A percentile compares a stretch with the other conserved stretches of the same genome.
phyloP scores from a whole-genome alignment of 2,113 vertebrate genomes.

The Perognathus longimembris region DNA sequence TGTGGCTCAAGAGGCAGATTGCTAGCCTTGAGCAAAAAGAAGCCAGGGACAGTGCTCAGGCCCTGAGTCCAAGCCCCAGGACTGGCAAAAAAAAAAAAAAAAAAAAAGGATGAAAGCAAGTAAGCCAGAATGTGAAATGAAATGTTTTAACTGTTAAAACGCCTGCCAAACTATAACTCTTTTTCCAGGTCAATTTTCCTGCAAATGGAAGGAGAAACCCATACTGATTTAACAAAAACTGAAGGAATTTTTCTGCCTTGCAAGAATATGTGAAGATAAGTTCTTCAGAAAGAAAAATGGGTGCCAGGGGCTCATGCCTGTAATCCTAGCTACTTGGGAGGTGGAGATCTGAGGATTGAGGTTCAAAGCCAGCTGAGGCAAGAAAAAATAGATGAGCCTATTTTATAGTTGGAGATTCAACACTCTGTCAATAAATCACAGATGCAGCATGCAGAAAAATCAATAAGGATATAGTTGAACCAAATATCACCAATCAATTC shows the following conservation, averaged over 20 bases:
- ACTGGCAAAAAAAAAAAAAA: too few relatives aligned
- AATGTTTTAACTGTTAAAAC: neutral
- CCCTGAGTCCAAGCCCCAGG: too few relatives aligned
- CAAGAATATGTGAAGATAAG: slow-evolving; percentile 14
- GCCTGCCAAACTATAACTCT: neutral
- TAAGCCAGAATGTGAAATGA: slow-evolving; percentile 7
- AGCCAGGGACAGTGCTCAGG: too few relatives aligned
- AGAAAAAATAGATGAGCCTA: neutral
- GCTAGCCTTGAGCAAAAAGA: too few relatives aligned
- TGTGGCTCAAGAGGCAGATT: too few relatives aligned
- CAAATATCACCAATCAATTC: neutral
- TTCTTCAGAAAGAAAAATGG: slow-evolving; percentile 22
- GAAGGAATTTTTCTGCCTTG: slow-evolving; percentile 6
- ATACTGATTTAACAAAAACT: neutral
- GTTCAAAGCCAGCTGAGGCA: neutral
- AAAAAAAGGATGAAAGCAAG: too few relatives aligned
- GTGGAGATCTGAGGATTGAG: too few relatives aligned
- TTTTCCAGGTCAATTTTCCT: neutral
- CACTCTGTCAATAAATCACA: neutral
- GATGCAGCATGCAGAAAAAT: neutral
- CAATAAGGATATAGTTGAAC: neutral
- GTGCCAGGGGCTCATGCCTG: too few relatives aligned
- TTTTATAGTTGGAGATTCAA: neutral
- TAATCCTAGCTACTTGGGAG: too few relatives aligned
- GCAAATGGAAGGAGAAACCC: neutral